Percentiles rank a stretch among this genome's conserved stretches.
phyloP scores from a whole-genome alignment of 2,888 invertebrate genomes.

The Empis stercorea region DNA sequence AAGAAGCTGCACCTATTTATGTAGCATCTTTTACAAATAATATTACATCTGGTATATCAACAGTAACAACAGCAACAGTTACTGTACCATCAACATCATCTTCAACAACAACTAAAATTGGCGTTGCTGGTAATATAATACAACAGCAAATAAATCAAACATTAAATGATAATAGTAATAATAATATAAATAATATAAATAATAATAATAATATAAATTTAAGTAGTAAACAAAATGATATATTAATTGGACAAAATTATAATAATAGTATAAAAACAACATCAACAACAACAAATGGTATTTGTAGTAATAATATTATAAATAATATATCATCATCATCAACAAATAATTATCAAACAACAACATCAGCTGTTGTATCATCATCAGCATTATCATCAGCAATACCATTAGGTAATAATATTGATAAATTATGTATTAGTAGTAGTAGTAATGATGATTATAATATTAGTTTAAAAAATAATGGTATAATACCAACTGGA shows the following conservation, averaged over 20 bases:
- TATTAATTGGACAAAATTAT: slow-evolving; percentile 23
- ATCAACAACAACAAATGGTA: slow-evolving; percentile 16
- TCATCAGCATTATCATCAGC: slow-evolving; percentile 13
- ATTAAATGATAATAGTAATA: background rate
- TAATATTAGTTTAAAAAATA: too few species aligned
- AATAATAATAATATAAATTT: slow-evolving; percentile 5
- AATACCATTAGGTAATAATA: slow-evolving; percentile 8
- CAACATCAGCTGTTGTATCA: slow-evolving; percentile 16
- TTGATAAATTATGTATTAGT: too few species aligned
- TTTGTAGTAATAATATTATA: background rate
- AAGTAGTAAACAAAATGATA: slow-evolving; percentile 7
- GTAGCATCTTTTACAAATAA: slow-evolving; percentile 56
- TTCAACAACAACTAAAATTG: slow-evolving; percentile 19
- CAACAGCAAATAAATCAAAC: slow-evolving; percentile 11
- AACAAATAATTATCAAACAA: too few species aligned
- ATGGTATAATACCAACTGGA: background rate
- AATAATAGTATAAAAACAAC: slow-evolving; percentile 14
- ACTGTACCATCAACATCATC: slow-evolving; percentile 28
- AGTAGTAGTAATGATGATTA: too few species aligned
- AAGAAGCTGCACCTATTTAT: slow-evolving; percentile 70
- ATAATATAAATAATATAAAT: slow-evolving; percentile 8
- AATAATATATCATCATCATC: slow-evolving; percentile 2
- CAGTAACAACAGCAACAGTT: slow-evolving; percentile 37
- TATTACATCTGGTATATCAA: slow-evolving; percentile 40
- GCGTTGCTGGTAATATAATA: too few species aligned